Base-by-base conservation (phyloP, 2,113 vertebrate species). In the Leuciscus idus region DNA sequence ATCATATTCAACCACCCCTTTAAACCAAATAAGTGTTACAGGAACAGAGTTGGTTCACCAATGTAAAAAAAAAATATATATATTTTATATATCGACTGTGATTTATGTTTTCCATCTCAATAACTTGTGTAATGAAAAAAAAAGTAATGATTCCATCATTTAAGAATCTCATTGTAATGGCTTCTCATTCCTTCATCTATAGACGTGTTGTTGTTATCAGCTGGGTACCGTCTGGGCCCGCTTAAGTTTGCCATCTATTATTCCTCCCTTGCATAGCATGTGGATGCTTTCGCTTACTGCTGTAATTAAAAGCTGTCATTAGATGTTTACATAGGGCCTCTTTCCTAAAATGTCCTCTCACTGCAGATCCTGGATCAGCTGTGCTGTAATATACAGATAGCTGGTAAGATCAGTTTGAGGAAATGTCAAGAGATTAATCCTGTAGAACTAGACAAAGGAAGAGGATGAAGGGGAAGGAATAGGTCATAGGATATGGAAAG, bases 131-230 rank as follows among this genome's bases (percentile, higher is more conserved):
- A 43, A 43, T 43, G 39, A 43, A 43, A 43, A 8, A 7, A 43
- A 43, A 1, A 8, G 0, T 43, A 43, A 43, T 43, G 39, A 43
- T 43, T 43, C 39, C 39, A 43, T 43, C 39, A 43, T 43, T 43
- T 43, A 43, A 79, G 73, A 64, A 88, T 86, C 50, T 61, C 17
- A 28, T 55, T 83, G n/a, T 85, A 73, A 80, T 74, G 28, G 89
- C 80, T 81, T 89, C 89, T 87, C 84, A 85, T 84, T 84, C 85
- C 81, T 87, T 76, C 84, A 66, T 55, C 80, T 46, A 17, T 30
- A 84, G 43, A 59, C 88, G 85, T 90, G 84, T 87, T 87, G 68
- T 26, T 64, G 64, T 19, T 82, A 50, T 80, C 43, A 81, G 30
- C 30, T 43, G 36, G 57, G 57, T 74, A 43, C 11, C 2, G 17